Conservation (phyloP, 2,888 invertebrate species). For the Drosophila nr. medialis region DNA sequence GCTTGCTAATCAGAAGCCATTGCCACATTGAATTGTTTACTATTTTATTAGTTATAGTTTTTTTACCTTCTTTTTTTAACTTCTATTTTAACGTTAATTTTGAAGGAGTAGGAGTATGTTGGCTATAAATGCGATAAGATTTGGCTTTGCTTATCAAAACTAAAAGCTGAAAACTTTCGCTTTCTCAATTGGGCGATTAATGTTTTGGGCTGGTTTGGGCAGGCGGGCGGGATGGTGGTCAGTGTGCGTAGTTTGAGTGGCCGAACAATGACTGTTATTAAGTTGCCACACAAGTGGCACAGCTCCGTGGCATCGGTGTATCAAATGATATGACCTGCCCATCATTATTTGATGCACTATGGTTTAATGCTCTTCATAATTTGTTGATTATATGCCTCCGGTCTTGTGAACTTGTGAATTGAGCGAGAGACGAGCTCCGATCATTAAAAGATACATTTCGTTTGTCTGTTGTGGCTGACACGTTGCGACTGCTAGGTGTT, state of each 20-base stretch:
- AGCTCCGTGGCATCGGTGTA: slow-evolving; percentile 26
- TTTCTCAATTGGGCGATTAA: slow-evolving; percentile 40
- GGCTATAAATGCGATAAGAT: slow-evolving; percentile 50
- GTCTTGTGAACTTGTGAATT: slow-evolving; percentile 56
- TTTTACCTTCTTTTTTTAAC: slow-evolving; percentile 8
- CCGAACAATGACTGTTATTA: slow-evolving; percentile 36
- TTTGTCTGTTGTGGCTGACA: slow-evolving; percentile 30
- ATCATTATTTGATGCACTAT: slow-evolving; percentile 27
- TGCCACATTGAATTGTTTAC: slow-evolving; percentile 7
- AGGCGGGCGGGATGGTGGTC: not conserved
- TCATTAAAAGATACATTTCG: slow-evolving; percentile 52
- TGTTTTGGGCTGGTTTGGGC: not conserved
- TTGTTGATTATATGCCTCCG: slow-evolving; percentile 51
- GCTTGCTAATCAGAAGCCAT: slow-evolving; percentile 7
- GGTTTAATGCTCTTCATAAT: slow-evolving; percentile 66
- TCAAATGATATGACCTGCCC: slow-evolving; percentile 8
- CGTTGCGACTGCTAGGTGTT: slow-evolving; percentile 39
- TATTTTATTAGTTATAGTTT: slow-evolving; percentile 2
- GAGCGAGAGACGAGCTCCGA: slow-evolving; percentile 40
- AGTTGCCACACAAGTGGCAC: slow-evolving; percentile 40
- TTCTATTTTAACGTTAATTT: slow-evolving; percentile 46
- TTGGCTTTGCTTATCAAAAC: slow-evolving; percentile 40
- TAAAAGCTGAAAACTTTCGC: slow-evolving; percentile 55
- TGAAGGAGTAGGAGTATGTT: not conserved
- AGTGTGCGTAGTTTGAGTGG: slow-evolving; percentile 13